phyloP scores from a whole-genome alignment of 2,888 invertebrate species.

The Dolomedes plantarius region DNA sequence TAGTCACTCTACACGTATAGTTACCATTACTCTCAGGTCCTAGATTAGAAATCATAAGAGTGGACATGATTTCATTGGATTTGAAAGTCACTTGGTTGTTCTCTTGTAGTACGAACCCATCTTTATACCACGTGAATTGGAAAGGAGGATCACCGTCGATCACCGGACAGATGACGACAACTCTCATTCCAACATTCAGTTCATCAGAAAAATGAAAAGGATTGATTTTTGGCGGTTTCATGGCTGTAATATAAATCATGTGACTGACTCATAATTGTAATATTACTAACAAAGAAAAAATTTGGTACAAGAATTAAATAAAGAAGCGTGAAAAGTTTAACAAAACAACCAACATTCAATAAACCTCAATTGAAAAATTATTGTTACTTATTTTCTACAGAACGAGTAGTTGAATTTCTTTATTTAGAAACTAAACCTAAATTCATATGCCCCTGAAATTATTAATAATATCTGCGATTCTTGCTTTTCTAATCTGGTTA shows the following conservation, averaged over 20 bases:
- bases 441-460: no score
- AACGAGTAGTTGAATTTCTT: no score
- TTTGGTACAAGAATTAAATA: no score
- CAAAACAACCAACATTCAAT: no score
- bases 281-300: no score
- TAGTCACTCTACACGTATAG: constrained; percentile 40
- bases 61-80: background rate
- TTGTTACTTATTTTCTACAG: no score
- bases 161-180: background rate
- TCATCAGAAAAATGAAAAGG: constrained; percentile 43
- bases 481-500: no score
- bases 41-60: background rate
- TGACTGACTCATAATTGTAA: background rate
- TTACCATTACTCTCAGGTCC: constrained; percentile 26
- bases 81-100: background rate
- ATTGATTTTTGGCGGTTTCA: constrained; percentile 7
- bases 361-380: no score
- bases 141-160: constrained; percentile 27
- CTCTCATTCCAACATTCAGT: constrained; percentile 11
- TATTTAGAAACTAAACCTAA: no score
- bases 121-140: constrained; percentile 23
- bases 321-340: no score
- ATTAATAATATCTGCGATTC: no score
- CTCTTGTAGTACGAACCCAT: constrained; percentile 14
- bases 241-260: background rate